Conservation (phyloP, 2,888 invertebrate genomes). For the Drosophila pseudotakahashii region DNA sequence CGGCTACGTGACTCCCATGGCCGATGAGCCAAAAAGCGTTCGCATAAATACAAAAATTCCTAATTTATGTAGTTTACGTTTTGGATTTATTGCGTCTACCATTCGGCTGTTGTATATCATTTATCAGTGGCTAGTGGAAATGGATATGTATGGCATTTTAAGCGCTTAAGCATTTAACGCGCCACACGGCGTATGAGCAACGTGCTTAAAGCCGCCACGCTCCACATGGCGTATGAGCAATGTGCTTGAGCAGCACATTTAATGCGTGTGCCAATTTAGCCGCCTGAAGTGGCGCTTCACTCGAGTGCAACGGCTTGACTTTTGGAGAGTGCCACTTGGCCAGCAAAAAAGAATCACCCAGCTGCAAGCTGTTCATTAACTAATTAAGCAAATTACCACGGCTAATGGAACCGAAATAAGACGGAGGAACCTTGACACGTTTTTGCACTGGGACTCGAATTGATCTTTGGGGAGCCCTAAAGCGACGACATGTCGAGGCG, state of each 20-base stretch:
- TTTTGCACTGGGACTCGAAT: constrained; percentile 23
- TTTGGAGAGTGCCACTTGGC: constrained; percentile 3
- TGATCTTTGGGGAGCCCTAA: constrained; percentile 47
- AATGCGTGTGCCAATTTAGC: constrained; percentile 70
- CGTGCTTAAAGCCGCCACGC: constrained; percentile 29
- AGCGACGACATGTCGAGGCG: constrained; percentile 32
- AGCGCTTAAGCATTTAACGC: constrained; percentile 37
- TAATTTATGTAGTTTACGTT: constrained; percentile 77
- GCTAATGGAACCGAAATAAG: constrained; percentile 36
- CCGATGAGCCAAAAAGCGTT: constrained; percentile 48
- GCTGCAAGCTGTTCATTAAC: constrained; percentile 32
- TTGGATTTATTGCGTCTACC: constrained; percentile 66
- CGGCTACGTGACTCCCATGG: constrained; percentile 64
- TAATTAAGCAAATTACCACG: constrained; percentile 43
- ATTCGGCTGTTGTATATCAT: constrained; percentile 42
- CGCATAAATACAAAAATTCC: constrained; percentile 65
- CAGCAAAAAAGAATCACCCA: constrained; percentile 8
- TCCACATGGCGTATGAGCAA: constrained; percentile 46
- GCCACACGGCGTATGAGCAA: constrained; percentile 34
- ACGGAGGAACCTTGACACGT: constrained; percentile 40
- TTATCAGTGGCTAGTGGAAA: constrained; percentile 27
- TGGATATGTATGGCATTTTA: constrained; percentile 53
- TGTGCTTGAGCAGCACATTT: constrained; percentile 48
- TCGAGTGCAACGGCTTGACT: constrained; percentile 32
- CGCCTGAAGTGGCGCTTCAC: constrained; percentile 61